A percentile compares a stretch with the other conserved stretches of the same genome.
Conservation (phyloP, 1,140 invertebrate genomes). For the Lerema accius region DNA sequence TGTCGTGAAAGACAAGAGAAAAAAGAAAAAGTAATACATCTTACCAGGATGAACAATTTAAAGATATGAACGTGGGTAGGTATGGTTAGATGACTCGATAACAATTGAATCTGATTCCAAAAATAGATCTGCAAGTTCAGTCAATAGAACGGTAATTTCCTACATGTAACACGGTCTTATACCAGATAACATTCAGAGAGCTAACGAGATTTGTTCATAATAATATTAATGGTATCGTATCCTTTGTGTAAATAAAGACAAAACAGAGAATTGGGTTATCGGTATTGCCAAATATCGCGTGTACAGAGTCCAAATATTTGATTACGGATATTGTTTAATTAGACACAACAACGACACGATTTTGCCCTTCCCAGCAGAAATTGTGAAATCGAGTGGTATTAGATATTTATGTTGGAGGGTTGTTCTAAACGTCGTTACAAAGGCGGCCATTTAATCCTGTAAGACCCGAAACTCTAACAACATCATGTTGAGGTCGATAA, state of each 20-base stretch:
- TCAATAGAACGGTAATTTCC: slow-evolving; percentile 8
- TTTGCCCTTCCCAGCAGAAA: slow-evolving; percentile 7
- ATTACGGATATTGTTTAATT: slow-evolving; percentile 30
- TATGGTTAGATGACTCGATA: too few relatives aligned
- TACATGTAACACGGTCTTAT: not conserved
- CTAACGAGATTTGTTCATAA: slow-evolving; percentile 10
- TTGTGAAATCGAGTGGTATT: slow-evolving; percentile 26
- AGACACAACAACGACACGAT: slow-evolving; percentile 26
- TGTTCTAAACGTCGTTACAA: slow-evolving; percentile 53
- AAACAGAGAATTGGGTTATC: slow-evolving; percentile 24
- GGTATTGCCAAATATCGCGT: slow-evolving; percentile 22
- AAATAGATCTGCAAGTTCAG: not conserved
- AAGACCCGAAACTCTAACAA: slow-evolving; percentile 48
- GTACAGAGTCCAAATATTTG: slow-evolving; percentile 21
- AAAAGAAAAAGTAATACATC: too few relatives aligned
- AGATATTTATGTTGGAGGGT: slow-evolving; percentile 42
- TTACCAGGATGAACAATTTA: too few relatives aligned
- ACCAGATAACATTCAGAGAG: not conserved
- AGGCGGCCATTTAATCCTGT: slow-evolving; percentile 49
- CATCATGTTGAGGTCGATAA: slow-evolving; percentile 56
- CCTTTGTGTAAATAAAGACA: slow-evolving; percentile 24
- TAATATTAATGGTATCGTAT: slow-evolving; percentile 9
- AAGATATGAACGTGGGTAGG: too few relatives aligned
- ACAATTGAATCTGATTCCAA: too few relatives aligned
- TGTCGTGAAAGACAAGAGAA: too few relatives aligned